Evolutionary conservation across 2,888 invertebrate genomes (phyloP).

Genomic region (Eudasyphora cyanicolor): DNA sequence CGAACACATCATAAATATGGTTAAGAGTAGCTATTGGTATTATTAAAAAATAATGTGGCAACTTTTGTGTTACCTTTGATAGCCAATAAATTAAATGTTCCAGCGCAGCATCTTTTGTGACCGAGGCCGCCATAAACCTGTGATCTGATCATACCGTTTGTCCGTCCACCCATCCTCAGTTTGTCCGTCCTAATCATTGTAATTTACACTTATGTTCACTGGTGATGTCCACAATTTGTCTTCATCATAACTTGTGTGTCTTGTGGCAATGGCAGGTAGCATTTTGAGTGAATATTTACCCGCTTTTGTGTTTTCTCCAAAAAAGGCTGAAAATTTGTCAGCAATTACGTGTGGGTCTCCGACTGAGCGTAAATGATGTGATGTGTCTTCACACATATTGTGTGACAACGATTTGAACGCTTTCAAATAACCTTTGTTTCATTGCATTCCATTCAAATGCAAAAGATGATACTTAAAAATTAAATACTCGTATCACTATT

Average conservation of each 20-base stretch:
- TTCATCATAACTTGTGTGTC: not conserved
- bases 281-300: not conserved
- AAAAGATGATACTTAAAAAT: not conserved
- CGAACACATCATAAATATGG: conserved; percentile 43
- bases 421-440: not conserved
- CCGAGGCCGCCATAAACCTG: not conserved
- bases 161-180: too few species aligned
- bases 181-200: conserved; percentile 34
- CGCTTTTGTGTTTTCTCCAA: not conserved
- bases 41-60: conserved; percentile 60
- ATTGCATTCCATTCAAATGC: not conserved
- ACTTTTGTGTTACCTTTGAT: conserved; percentile 59
- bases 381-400: not conserved
- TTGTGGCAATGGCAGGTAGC: too few species aligned
- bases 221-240: conserved; percentile 27
- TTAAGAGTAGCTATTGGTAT: conserved; percentile 46
- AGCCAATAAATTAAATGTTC: conserved; percentile 59
- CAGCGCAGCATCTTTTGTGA: conserved; percentile 13
- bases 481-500: too few species aligned
- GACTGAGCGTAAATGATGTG: not conserved
- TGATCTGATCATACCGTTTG: not conserved
- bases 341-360: not conserved
- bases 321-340: conserved; percentile 14
- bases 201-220: conserved; percentile 51
- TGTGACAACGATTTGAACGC: too few species aligned